Percentiles rank a stretch among this genome's conserved stretches.
Evolutionary conservation across 2,888 invertebrate species (phyloP).

Genomic region (Eristalis intricaria): DNA sequence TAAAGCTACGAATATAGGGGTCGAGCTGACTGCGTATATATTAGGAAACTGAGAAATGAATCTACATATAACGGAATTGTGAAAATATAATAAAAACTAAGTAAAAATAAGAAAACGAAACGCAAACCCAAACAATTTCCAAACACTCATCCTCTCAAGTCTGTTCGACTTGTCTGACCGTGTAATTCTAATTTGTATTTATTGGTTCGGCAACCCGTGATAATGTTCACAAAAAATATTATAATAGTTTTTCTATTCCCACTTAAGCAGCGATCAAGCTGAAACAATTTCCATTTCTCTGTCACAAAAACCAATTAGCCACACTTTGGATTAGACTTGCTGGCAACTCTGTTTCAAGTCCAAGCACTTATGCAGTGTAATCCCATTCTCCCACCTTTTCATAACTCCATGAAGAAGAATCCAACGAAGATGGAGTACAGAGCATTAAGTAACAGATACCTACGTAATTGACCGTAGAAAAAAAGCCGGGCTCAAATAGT

Average conservation of each 20-base stretch:
- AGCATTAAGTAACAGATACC: conserved; percentile 47
- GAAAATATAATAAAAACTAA: too few species aligned
- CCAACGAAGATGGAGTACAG: conserved; percentile 8
- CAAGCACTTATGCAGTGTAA: conserved; percentile 1
- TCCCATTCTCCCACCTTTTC: conserved; percentile 12
- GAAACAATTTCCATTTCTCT: neutral
- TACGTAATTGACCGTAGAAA: conserved; percentile 6
- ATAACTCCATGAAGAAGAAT: conserved; percentile 8
- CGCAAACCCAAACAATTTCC: too few species aligned
- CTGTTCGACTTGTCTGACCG: too few species aligned
- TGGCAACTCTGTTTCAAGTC: conserved; percentile 29
- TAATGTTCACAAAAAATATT: neutral
- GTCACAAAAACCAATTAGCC: neutral
- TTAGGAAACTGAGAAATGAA: too few species aligned
- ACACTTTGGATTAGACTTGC: neutral
- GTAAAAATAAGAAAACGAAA: too few species aligned
- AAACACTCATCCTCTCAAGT: too few species aligned
- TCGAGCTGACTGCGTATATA: too few species aligned
- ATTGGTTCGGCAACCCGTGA: neutral
- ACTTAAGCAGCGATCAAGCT: neutral
- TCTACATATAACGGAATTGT: too few species aligned
- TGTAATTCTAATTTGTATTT: neutral
- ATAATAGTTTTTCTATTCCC: neutral
- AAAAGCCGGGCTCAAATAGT: conserved; percentile 20
- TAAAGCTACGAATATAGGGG: too few species aligned